These are phyloP conservation scores for Chloroceryle amazona DNA, from an alignment of 2,797 vertebrate genomes.

Conservation along the genomic window DNA sequence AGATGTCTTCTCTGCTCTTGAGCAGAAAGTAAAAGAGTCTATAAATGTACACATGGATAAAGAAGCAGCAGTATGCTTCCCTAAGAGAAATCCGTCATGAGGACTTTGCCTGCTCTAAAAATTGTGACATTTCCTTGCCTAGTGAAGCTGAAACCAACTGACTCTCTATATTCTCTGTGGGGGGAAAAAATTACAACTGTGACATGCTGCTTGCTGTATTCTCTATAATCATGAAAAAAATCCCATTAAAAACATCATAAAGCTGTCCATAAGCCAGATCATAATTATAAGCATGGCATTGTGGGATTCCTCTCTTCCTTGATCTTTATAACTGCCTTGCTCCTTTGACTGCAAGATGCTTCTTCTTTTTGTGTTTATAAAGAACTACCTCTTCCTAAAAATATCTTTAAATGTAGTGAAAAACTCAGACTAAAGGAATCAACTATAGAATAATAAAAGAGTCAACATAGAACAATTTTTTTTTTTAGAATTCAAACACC, in stretches of 20 bases:
- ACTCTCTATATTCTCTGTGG: not conserved
- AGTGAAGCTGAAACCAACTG: conserved; percentile 35
- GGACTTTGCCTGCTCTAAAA: not conserved
- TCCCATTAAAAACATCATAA: conserved; percentile 64
- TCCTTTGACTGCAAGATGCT: not conserved
- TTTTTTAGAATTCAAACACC: not conserved
- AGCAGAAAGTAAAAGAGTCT: not conserved
- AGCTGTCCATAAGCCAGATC: conserved; percentile 48
- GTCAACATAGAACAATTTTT: not conserved
- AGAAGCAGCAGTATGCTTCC: not conserved
- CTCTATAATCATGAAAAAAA: conserved; percentile 67
- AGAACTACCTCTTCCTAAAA: conserved; percentile 32
- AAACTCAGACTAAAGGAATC: not conserved
- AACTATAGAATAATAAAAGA: not conserved
- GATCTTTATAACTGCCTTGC: conserved; percentile 24
- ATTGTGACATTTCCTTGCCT: not conserved
- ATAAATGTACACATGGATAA: not conserved
- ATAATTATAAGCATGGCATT: conserved; percentile 29
- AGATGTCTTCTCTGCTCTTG: not conserved
- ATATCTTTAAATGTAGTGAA: not conserved
- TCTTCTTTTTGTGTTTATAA: not conserved
- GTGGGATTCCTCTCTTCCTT: conserved; percentile 56
- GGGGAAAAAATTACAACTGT: conserved; percentile 39
- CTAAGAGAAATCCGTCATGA: not conserved
- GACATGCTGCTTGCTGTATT: conserved; percentile 45